Conservation (phyloP, 1,140 invertebrate species). For the Zaprionus ghesquierei region DNA sequence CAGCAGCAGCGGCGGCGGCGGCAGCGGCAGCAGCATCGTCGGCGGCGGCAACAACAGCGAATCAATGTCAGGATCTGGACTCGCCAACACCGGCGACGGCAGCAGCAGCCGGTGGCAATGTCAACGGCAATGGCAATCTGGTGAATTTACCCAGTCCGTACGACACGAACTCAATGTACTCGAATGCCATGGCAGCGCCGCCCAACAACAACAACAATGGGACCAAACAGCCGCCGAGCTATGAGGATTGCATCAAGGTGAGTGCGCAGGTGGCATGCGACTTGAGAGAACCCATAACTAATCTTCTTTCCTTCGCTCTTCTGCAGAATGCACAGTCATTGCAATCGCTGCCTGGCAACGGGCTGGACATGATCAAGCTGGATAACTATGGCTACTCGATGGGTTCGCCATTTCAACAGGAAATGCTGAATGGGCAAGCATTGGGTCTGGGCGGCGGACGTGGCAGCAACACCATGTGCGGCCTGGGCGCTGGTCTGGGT, state of each 20-base stretch:
- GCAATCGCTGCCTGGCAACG: constrained; percentile 77
- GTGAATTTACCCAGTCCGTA: constrained; percentile 89
- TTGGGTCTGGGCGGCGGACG: constrained; percentile 72
- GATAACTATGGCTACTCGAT: constrained; percentile 84
- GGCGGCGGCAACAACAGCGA: constrained; percentile 60
- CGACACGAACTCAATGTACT: constrained; percentile 90
- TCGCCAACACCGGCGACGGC: constrained; percentile 18
- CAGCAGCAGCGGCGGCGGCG: constrained; percentile 21
- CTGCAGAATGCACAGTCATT: constrained; percentile 84
- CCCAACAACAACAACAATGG: constrained; percentile 84
- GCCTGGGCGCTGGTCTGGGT: constrained; percentile 42
- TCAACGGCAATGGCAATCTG: constrained; percentile 51
- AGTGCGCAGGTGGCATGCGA: too few species aligned
- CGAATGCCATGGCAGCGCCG: constrained; percentile 88
- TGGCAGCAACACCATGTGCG: constrained; percentile 44
- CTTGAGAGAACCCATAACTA: neutral
- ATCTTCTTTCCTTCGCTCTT: neutral
- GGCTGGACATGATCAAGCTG: constrained; percentile 81
- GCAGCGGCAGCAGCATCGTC: constrained; percentile 75
- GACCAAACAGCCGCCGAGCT: constrained; percentile 90
- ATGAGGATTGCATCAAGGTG: constrained; percentile 94
- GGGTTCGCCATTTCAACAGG: constrained; percentile 86
- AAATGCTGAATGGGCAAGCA: constrained; percentile 84
- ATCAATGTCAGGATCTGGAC: constrained; percentile 22
- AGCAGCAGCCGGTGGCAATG: constrained; percentile 80